phyloP scores from a whole-genome alignment of 2,113 vertebrate genomes.

The Reinhardtius hippoglossoides region DNA sequence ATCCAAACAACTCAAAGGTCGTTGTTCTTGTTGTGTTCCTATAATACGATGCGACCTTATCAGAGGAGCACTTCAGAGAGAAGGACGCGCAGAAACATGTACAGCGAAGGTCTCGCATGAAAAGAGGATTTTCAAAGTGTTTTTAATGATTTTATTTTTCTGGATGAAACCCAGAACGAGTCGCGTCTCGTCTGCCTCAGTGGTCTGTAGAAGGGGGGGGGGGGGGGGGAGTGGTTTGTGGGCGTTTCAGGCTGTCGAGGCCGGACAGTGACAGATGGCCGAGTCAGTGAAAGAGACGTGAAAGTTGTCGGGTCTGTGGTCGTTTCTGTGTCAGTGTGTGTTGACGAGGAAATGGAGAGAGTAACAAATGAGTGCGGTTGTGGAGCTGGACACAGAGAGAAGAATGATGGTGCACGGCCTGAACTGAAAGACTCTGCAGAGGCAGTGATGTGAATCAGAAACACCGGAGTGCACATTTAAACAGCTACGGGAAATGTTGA shows the following conservation, averaged over 20 bases:
- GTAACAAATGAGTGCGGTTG: neutral
- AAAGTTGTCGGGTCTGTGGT: slow-evolving; percentile 11
- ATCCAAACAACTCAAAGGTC: slow-evolving; percentile 15
- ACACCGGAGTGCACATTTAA: neutral
- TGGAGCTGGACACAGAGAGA: neutral
- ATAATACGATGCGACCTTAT: slow-evolving; percentile 1
- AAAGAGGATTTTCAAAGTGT: neutral
- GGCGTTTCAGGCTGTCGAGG: slow-evolving; percentile 37
- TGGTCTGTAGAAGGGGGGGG: neutral
- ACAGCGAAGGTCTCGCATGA: neutral
- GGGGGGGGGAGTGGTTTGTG: slow-evolving; percentile 1
- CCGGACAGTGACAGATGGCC: slow-evolving; percentile 49
- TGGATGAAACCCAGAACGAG: neutral
- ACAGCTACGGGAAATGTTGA: neutral
- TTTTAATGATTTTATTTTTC: neutral
- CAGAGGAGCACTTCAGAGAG: neutral
- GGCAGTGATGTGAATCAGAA: neutral
- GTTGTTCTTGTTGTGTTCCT: neutral
- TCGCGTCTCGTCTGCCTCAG: neutral
- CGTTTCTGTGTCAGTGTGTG: slow-evolving; percentile 30
- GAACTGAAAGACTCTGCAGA: neutral
- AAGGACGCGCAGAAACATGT: neutral
- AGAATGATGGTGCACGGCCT: neutral
- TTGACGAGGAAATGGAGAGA: neutral
- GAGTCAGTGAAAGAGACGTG: neutral